Evolutionary conservation across 1,140 invertebrate genomes (phyloP).

Genomic region (Limonius californicus): DNA sequence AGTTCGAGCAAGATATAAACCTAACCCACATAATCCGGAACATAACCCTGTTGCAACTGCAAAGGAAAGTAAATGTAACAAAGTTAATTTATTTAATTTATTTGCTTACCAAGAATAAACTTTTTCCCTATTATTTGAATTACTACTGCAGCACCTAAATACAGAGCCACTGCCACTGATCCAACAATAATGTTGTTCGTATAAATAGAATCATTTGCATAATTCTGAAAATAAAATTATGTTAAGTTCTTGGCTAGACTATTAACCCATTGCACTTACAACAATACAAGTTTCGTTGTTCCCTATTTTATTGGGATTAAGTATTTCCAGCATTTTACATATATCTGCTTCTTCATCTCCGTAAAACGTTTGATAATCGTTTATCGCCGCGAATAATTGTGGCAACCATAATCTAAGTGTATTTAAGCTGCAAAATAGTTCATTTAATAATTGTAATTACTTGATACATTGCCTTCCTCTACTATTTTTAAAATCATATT

Average conservation of each 20-base stretch:
- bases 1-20: neutral
- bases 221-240: conserved; percentile 26
- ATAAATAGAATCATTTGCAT: conserved; percentile 30
- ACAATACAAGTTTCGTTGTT: neutral
- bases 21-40: neutral
- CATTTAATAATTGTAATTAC: no score
- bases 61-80: no score
- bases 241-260: no score
- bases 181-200: conserved; percentile 34
- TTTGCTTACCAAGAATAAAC: neutral
- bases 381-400: conserved; percentile 57
- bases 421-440: no score
- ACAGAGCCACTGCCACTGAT: neutral
- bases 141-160: neutral
- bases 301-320: conserved; percentile 22
- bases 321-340: conserved; percentile 32
- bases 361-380: conserved; percentile 34
- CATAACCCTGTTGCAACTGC: neutral
- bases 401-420: conserved; percentile 59
- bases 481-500: no score
- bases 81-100: no score
- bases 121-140: neutral
- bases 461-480: no score
- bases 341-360: conserved; percentile 22
- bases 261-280: no score